A percentile compares a stretch with the other conserved stretches of the same genome.
Conservation (phyloP, 2,113 vertebrate genomes). For the Elgaria multicarinata region DNA sequence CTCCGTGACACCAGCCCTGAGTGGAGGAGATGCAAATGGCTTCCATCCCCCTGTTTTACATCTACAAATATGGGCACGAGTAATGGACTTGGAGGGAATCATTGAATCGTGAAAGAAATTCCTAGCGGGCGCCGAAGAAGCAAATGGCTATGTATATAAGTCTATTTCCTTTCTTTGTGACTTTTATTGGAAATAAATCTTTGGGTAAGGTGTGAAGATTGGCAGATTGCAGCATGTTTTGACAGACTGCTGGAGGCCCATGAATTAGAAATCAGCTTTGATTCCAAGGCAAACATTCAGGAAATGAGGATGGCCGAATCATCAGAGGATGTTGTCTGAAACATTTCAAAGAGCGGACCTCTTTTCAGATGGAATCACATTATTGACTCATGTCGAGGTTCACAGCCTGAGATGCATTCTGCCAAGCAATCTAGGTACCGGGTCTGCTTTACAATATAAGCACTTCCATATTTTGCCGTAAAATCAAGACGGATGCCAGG, state of each 20-base stretch:
- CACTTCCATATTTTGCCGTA: conserved; percentile 22
- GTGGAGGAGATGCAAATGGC: not conserved
- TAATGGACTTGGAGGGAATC: not conserved
- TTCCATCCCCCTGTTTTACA: not conserved
- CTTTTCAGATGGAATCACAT: conserved; percentile 72
- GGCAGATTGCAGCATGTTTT: conserved; percentile 68
- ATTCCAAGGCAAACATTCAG: conserved; percentile 78
- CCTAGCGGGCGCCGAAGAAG: conserved; percentile 31
- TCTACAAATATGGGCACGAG: not conserved
- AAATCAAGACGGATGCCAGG: no score
- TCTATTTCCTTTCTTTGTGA: conserved; percentile 49
- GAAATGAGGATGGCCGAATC: conserved; percentile 63
- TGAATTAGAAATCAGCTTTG: conserved; percentile 74
- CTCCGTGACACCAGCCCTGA: not conserved
- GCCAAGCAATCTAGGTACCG: conserved; percentile 50
- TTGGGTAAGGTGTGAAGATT: conserved; percentile 74
- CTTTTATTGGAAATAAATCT: conserved; percentile 67
- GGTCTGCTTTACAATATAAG: conserved; percentile 44
- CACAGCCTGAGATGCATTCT: conserved; percentile 43
- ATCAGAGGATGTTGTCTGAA: conserved; percentile 73
- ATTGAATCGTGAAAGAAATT: conserved; percentile 26
- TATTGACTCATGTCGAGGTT: conserved; percentile 45
- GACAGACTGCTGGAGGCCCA: conserved; percentile 69
- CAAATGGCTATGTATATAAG: conserved; percentile 14
- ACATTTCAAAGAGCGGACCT: conserved; percentile 65